Base-by-base conservation (phyloP, 2,888 invertebrate genomes). In the Panorpa germanica region DNA sequence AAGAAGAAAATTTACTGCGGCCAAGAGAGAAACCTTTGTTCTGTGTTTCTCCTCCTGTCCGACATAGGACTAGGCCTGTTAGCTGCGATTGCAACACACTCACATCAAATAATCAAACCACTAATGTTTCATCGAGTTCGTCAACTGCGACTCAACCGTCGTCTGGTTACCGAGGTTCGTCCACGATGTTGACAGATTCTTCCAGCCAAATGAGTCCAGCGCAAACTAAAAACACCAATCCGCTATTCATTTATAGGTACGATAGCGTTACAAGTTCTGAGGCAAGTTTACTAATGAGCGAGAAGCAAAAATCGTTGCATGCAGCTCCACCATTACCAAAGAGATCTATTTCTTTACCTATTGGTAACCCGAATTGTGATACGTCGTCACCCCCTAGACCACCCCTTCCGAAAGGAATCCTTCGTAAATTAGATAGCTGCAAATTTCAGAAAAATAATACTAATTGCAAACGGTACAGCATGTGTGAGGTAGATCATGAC, bases 161-260 rank as follows among this genome's bases (percentile, higher is more conserved):
- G 27, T 82, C 82, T 9, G 85, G 85, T 3, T 85, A 81, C 45
- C 63, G 85, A 37, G 83, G 85, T 20, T 83, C 83, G 0, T 83
- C 83, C 0, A 82, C 82, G 2, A 70, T 82, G 53, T 54, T 80
- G 6, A 69, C 76, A 5, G 80, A 80, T 41, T 80, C 80, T 14
- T 64, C 65, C 10, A 69, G 72, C n/a, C 71, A 70, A 45, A 70
- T 71, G 39, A 71, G 70, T 40, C 70, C 69, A 6, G 64, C 62
- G 19, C 61, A 65, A 35, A 46, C 61, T 40, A 59, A 63, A 12
- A 65, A 63, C 51, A 60, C 63, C 40, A 72, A 75, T 49, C 76
- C 76, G 2, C 56, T 82, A 37, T 82, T 80, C 50, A 74, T 82
- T 2, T 83, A 83, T 51, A 73, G 73, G 20, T 83, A 82, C 44